Evolutionary conservation across 2,797 vertebrate genomes (phyloP).

Genomic region (Enteromius viviparus): DNA sequence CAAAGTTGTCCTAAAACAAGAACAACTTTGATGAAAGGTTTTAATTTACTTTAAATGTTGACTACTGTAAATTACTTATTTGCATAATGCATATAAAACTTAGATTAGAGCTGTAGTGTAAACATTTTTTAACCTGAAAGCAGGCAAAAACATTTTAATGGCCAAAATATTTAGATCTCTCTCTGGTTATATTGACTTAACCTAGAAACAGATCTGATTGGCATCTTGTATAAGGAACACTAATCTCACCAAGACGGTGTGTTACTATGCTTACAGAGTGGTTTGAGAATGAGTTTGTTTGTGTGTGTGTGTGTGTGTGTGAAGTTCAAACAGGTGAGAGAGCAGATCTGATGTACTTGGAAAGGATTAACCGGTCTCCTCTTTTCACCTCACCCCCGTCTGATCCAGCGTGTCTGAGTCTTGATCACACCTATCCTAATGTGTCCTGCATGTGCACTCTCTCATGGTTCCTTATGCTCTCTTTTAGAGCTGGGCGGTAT

Average conservation of each 20-base stretch:
- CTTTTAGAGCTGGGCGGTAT: too few relatives aligned
- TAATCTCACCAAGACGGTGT: neutral
- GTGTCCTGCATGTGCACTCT: neutral
- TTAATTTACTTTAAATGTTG: too few relatives aligned
- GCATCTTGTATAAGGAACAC: neutral
- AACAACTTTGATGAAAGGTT: too few relatives aligned
- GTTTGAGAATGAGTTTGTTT: neutral
- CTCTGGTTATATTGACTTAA: neutral
- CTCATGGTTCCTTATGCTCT: neutral
- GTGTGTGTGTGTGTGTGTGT: conserved; percentile 38
- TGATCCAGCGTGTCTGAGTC: conserved; percentile 49
- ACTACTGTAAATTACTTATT: neutral
- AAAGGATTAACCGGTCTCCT: conserved; percentile 8
- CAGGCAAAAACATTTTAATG: neutral
- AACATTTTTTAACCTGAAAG: neutral
- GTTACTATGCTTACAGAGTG: neutral
- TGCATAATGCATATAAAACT: neutral
- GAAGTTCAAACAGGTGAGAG: neutral
- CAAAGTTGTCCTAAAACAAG: too few relatives aligned
- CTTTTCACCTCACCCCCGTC: conserved; percentile 37
- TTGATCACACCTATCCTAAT: neutral
- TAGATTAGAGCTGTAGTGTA: neutral
- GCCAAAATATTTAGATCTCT: neutral
- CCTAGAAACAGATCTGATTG: conserved; percentile 4
- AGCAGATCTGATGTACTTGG: conserved; percentile 24